Evolutionary conservation across 2,797 vertebrate species (phyloP).

Genomic region (Allobates femoralis): DNA sequence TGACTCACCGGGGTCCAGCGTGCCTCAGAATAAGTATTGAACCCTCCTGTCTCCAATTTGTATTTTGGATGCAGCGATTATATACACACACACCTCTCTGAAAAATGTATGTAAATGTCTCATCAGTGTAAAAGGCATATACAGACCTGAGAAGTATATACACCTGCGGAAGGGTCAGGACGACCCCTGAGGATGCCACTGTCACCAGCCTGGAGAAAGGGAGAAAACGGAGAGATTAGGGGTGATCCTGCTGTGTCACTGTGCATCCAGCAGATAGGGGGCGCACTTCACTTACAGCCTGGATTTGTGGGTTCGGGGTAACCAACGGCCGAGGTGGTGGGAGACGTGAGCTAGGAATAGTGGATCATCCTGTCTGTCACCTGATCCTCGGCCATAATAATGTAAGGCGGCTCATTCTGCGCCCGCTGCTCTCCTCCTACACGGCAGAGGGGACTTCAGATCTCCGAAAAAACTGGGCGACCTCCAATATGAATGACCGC

Average conservation of each 20-base stretch:
- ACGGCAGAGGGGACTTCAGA: background rate
- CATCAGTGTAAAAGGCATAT: background rate
- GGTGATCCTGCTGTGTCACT: background rate
- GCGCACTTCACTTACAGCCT: constrained; percentile 68
- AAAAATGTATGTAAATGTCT: too few species aligned
- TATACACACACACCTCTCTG: too few species aligned
- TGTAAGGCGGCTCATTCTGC: background rate
- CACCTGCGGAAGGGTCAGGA: constrained; percentile 60
- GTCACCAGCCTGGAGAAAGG: constrained; percentile 60
- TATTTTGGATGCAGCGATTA: too few species aligned
- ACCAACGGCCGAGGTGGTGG: constrained; percentile 58
- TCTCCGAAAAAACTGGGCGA: too few species aligned
- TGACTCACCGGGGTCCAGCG: too few species aligned
- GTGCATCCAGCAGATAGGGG: background rate
- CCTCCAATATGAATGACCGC: too few species aligned
- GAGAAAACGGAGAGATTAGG: background rate
- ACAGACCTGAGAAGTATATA: constrained; percentile 67
- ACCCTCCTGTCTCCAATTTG: too few species aligned
- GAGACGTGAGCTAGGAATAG: constrained; percentile 66
- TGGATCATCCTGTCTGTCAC: constrained; percentile 65
- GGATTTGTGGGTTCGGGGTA: constrained; percentile 57
- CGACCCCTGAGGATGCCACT: constrained; percentile 35
- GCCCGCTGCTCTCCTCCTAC: background rate
- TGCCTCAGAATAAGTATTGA: too few species aligned
- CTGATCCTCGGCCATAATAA: constrained; percentile 7